Percentiles rank a stretch among this genome's conserved stretches.
These are phyloP conservation scores for Colletes latitarsis DNA, from an alignment of 1,140 invertebrate genomes.

Conservation along the genomic window DNA sequence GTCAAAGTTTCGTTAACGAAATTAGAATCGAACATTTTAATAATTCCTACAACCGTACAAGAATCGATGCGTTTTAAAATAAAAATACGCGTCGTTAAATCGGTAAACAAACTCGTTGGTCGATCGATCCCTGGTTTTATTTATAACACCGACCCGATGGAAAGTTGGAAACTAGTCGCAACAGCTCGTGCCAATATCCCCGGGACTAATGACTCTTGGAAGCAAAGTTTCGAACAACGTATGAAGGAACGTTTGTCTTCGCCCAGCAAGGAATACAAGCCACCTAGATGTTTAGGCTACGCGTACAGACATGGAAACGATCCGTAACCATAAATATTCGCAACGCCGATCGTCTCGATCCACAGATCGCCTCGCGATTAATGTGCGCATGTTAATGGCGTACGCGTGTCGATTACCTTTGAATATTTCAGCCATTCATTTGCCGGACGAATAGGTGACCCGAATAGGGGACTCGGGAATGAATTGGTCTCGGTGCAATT, in stretches of 20 bases:
- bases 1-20: too few species aligned
- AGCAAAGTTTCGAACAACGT: conserved; percentile 25
- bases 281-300: neutral
- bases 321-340: neutral
- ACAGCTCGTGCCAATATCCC: conserved; percentile 25
- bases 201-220: conserved; percentile 37
- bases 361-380: conserved; percentile 18
- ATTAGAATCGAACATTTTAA: too few species aligned
- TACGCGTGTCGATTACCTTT: conserved; percentile 35
- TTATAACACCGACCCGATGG: conserved; percentile 21
- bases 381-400: conserved; percentile 37
- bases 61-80: too few species aligned
- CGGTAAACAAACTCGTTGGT: conserved; percentile 12
- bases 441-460: conserved; percentile 15
- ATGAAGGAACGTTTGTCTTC: conserved; percentile 14
- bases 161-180: conserved; percentile 23
- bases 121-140: conserved; percentile 32
- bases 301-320: neutral
- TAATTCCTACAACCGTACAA: too few species aligned
- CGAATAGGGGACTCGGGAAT: conserved; percentile 12
- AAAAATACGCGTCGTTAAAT: neutral
- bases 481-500: neutral
- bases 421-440: conserved; percentile 48
- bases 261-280: neutral
- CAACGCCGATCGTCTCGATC: neutral